These are phyloP conservation scores for Drosophila mayri DNA, from an alignment of 1,140 invertebrate genomes.

Conservation along the genomic window DNA sequence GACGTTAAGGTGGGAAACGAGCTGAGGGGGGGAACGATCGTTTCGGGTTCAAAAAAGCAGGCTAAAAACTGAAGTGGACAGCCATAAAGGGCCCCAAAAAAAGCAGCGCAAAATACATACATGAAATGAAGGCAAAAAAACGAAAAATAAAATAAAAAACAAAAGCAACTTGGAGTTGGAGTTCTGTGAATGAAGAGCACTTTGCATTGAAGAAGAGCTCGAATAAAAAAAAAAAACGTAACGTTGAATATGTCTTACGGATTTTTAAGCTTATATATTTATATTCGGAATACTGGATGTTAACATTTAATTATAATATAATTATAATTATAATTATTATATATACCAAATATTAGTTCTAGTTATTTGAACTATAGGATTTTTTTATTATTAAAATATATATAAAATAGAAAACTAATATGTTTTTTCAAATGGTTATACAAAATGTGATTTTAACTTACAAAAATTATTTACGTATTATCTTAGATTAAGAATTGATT, in stretches of 20 bases:
- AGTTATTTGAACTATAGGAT: too few species aligned
- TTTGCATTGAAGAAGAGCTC: slow-evolving; percentile 66
- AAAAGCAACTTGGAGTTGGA: slow-evolving; percentile 28
- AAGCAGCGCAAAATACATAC: slow-evolving; percentile 10
- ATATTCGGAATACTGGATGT: too few species aligned
- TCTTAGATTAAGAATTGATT: not conserved
- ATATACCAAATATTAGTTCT: too few species aligned
- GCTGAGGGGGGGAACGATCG: slow-evolving; percentile 16
- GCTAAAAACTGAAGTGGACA: slow-evolving; percentile 37
- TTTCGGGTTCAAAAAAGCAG: slow-evolving; percentile 26
- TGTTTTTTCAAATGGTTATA: too few species aligned
- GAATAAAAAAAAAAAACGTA: slow-evolving; percentile 23
- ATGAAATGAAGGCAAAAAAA: slow-evolving; percentile 6
- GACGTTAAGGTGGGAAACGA: slow-evolving; percentile 51
- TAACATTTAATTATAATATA: too few species aligned
- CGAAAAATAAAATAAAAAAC: slow-evolving; percentile 1
- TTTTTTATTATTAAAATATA: too few species aligned
- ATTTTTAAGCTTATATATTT: slow-evolving; percentile 33
- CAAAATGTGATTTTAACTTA: too few species aligned
- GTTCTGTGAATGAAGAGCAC: slow-evolving; percentile 81
- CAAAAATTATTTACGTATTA: not conserved
- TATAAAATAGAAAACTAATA: too few species aligned
- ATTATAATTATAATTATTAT: too few species aligned
- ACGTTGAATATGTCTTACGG: slow-evolving; percentile 18
- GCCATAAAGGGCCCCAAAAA: slow-evolving; percentile 22